Evolutionary conservation across 2,888 invertebrate species (phyloP), one percentile per base, ranked within the genome.

Genomic region (Mythimna pallens): DNA sequence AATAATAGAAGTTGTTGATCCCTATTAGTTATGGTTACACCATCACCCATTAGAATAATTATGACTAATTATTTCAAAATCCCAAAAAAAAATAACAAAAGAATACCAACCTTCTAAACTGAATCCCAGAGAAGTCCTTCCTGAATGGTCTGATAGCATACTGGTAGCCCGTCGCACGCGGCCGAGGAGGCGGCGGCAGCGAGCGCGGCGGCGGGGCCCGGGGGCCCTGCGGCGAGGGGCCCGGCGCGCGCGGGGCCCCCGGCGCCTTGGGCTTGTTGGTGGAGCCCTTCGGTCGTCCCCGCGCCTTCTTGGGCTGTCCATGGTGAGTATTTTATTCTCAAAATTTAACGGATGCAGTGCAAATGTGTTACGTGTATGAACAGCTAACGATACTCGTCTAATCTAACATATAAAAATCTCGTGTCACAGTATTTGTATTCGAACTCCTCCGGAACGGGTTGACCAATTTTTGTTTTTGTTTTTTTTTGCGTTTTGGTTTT

Each of bases 101-200:
- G 9, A 17, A 1, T 4, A 64, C 86, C 80, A 9, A 96, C 96
- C 96, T 96, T 81, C 95, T 90, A 70, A 96, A 96, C 91, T 96
- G 96, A 89, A 96, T 96, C 54, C 96, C 96, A 0, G 95, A 95
- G 93, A 96, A 96, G 90, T 96, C 96, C 89, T 96, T 96, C 86
- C 96, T 87, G 86, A 95, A 96, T 0, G 96, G 96, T 17, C 96
- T 78, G 65, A 96, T 91, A 0, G 94, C 94, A 87, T 95, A 96
- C 90, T 95, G 95, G 90, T 95, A 96, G 47, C 93, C 93, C n/a
- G 92, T 81, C 3, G 90, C 92, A 0, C 96, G 88, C 0, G 95
- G 96, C 5, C 95, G 89, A 14, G 87, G 90, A n/a, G 89, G 84
- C 9, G 88, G 87, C 40, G 88, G 86, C 47, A 85, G 63, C 65